Evolutionary conservation across 2,888 invertebrate genomes (phyloP).

Genomic region (Phyllotreta cruciferae): DNA sequence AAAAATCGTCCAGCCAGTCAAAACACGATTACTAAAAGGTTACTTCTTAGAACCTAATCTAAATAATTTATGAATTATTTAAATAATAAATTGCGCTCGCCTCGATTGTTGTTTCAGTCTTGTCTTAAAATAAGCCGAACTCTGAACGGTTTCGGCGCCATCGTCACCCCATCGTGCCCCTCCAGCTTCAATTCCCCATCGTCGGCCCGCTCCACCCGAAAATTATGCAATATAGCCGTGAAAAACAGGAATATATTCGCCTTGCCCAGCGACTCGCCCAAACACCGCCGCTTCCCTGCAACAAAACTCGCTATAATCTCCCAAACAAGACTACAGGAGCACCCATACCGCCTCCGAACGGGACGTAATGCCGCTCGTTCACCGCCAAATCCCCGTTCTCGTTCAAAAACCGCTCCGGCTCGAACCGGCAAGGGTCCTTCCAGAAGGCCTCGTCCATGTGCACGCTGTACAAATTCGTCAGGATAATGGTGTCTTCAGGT

Average conservation of each 20-base stretch:
- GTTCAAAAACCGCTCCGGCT: constrained; percentile 71
- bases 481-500: constrained; percentile 65
- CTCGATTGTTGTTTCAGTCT: constrained; percentile 23
- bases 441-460: constrained; percentile 68
- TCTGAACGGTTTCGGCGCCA: constrained; percentile 56
- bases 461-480: constrained; percentile 68
- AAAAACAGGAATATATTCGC: constrained; percentile 68
- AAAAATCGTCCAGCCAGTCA: no score
- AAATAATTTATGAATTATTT: no score
- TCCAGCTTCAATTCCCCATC: constrained; percentile 45
- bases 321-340: constrained; percentile 1
- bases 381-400: constrained; percentile 60
- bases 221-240: constrained; percentile 67
- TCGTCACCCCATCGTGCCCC: constrained; percentile 55
- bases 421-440: constrained; percentile 67
- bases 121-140: constrained; percentile 46
- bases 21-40: no score
- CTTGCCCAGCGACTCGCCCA: constrained; percentile 70
- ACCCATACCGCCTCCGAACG: constrained; percentile 70
- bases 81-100: no score
- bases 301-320: constrained; percentile 41
- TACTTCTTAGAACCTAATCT: no score
- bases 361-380: constrained; percentile 65
- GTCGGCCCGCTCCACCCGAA: constrained; percentile 54
- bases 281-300: constrained; percentile 69